A percentile compares a stretch with the other conserved stretches of the same genome.
phyloP scores from a whole-genome alignment of 2,113 vertebrate genomes.

The Urocynchramus pylzowi region DNA sequence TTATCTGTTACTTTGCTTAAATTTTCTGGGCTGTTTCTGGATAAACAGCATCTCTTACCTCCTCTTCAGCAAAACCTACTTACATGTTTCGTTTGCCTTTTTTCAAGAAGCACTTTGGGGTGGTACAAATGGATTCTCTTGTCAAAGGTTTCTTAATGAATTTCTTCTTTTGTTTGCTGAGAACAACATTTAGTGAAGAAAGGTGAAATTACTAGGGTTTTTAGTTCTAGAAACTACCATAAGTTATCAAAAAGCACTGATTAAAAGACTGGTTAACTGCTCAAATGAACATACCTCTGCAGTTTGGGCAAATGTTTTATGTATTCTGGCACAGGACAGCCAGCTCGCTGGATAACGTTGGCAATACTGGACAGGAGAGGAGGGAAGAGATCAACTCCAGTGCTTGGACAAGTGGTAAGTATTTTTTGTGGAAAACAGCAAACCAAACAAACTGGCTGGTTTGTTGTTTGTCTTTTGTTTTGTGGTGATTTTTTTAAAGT shows the following conservation, averaged over 20 bases:
- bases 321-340: constrained; percentile 95
- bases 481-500: not conserved
- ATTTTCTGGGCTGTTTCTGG: not conserved
- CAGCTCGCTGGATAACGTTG: constrained; percentile 89
- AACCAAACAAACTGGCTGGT: not conserved
- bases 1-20: not conserved
- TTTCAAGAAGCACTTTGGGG: constrained; percentile 82
- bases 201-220: not conserved
- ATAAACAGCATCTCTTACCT: not conserved
- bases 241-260: not conserved
- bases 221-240: not conserved
- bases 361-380: constrained; percentile 80
- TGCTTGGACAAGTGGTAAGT: not conserved
- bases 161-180: constrained; percentile 88
- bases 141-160: constrained; percentile 87
- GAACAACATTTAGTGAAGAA: constrained; percentile 12
- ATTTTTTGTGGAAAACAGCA: not conserved
- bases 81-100: constrained; percentile 69
- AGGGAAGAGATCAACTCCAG: not conserved
- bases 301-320: constrained; percentile 89
- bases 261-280: not conserved
- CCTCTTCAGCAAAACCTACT: not conserved
- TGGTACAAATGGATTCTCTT: constrained; percentile 88
- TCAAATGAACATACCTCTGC: constrained; percentile 74
- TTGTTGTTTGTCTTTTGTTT: not conserved